phyloP scores from a whole-genome alignment of 2,797 vertebrate species.

The Malacoraja senta region DNA sequence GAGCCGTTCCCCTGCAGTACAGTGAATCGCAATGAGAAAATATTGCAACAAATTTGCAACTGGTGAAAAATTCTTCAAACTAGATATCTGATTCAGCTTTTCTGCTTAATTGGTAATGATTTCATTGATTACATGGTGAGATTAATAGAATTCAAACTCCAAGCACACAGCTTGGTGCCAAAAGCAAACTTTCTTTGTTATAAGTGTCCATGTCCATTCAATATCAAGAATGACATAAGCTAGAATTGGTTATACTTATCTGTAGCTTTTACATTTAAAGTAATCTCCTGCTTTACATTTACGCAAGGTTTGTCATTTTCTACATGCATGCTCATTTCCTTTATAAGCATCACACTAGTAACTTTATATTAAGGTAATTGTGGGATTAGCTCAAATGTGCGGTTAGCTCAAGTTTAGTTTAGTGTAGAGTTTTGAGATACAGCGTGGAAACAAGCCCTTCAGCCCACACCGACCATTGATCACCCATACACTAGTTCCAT shows the following conservation, averaged over 20 bases:
- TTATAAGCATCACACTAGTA: not conserved
- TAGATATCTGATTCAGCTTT: not conserved
- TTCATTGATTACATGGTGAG: not conserved
- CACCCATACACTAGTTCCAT: too few relatives aligned
- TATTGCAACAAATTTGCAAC: too few relatives aligned
- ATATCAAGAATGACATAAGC: not conserved
- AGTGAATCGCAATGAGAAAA: too few relatives aligned
- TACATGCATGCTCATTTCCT: not conserved
- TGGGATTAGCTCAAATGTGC: too few relatives aligned
- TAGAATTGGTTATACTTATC: not conserved
- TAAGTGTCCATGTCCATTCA: not conserved
- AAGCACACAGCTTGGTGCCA: not conserved
- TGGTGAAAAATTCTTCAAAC: too few relatives aligned
- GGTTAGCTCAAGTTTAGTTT: too few relatives aligned
- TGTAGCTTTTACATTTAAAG: not conserved
- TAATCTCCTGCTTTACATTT: too few relatives aligned
- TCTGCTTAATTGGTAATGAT: not conserved
- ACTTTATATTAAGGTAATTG: not conserved
- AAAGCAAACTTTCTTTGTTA: not conserved
- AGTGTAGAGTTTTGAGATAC: too few relatives aligned
- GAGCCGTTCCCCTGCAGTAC: too few relatives aligned
- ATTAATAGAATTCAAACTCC: too few relatives aligned
- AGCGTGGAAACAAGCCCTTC: too few relatives aligned
- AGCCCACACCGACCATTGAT: too few relatives aligned
- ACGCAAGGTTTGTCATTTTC: not conserved